Evolutionary conservation across 2,113 vertebrate genomes (phyloP), one percentile per base, ranked within the genome.

Genomic region (Microcebus murinus): DNA sequence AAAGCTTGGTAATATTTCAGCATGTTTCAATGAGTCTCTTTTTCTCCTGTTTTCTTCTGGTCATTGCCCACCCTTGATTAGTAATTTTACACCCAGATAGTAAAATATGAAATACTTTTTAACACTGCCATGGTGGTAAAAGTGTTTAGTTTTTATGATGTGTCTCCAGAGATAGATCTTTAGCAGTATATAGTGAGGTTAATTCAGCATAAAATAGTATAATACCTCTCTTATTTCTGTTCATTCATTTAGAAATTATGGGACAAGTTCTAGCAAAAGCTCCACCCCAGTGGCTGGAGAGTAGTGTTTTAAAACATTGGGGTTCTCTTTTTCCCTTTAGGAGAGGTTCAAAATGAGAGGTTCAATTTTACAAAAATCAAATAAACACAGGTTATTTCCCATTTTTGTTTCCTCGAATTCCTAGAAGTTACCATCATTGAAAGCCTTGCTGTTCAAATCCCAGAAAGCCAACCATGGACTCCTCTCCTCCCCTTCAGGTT

Each of bases 191-290:
- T 45, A 96, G 96, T 94, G 87, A 98, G 57, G 57, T 94, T 98
- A 98, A 98, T 98, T 98, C 96, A 97, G 87, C 97, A 97, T 98
- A 97, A 98, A 98, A 92, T 76, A 96, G 67, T 93, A 82, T 91
- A 97, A 97, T 95, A 70, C 77, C 39, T 98, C 97, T 92, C 88
- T 97, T 98, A 95, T 96, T 98, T 98, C 96, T 97, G 59, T 92
- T 98, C 91, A 93, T 96, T 97, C 95, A 61, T 90, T 98, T 98
- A 97, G 90, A 97, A 96, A 96, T 97, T 97, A 97, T 45, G 42
- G 59, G 39, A 59, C 8, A 77, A 97, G 92, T 68, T 95, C 94
- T 95, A 96, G 73, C 79, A 86, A 88, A 89, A 96, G 25, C 87
- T 95, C 77, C 59, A 85, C 9, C 67, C 55, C 65, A 96, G 4